Evolutionary conservation across 2,888 invertebrate species (phyloP), one percentile per base, ranked within the genome.

Genomic region (Sesamia inferens): DNA sequence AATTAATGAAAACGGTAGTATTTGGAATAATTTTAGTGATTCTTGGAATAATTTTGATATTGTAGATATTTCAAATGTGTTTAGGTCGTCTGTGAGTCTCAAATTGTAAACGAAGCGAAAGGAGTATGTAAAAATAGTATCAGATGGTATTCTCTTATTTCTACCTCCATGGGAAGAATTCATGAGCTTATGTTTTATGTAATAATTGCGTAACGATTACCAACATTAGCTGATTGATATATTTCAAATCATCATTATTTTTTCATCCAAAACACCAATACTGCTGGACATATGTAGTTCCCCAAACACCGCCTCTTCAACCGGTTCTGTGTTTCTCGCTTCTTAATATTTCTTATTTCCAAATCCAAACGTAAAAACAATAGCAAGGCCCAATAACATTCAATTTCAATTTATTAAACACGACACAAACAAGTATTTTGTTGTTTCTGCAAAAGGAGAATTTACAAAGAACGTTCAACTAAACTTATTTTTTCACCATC

Each of bases 401-500:
- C 11, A 31, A 54, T 61, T 13, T 4, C 8, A 55, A 74, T 31
- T 31, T 22, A 24, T n/a, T n/a, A 14, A 14, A 13, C 3, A 55
- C 5, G 44, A 47, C 24, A 3, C n/a, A 44, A 77, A 71, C 31
- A 39, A 39, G 19, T 2, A 47, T 57, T 7, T 57, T n/a, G 61
- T 63, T 69, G 51, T 65, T 71, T 55, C 24, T 13, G 42, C 39
- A 44, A n/a, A 24, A 11, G 24, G 55, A 68, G 14, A 59, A 42
- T 22, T 58, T 16, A 39, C 39, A 70, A 63, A 51, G 14, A 51
- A 14, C 10, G 1, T 47, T 48, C 19, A 19, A 51, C n/a, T 57
- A 42, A 65, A 5, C 24, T 61, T 10, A 42, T 79, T 44, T 79
- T 3, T 19, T n/a, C 11, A 13, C 16, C 31, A 64, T 59, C 24